Base-by-base conservation (phyloP, 92 coral and sea anemone species). In the Porites evermanni region DNA sequence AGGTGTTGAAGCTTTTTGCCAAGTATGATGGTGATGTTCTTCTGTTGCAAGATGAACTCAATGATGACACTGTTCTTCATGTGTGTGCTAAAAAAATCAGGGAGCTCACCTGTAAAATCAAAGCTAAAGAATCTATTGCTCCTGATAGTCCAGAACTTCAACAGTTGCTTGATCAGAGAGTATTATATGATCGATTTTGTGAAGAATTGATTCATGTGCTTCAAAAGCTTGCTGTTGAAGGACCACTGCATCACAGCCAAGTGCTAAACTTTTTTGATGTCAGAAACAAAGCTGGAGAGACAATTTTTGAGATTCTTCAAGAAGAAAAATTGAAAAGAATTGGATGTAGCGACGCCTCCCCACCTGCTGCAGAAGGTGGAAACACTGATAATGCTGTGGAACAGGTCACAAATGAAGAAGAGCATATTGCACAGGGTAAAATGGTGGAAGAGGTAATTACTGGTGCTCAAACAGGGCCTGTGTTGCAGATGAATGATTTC, bases 1-100 rank as follows among this genome's bases (percentile, higher is more conserved):
- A 50, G 63, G 23, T 79, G 44, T 52, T 79, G 64, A n/a, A 8
- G 24, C 65, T 79, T 79, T 24, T 79, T 79, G 74, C 47, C 4
- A 67, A 53, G 66, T 67, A 79, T 23, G 53, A 67, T 72, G 14
- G 84, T 53, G 23, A 79, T 13, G 58, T 79, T 21, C 53, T 79
- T 26, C 23, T 66, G 64, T 74, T 21, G 7, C 50, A 54, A 51
- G 84, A 79, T 53, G 19, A 0, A 24, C 19, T 44, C 19, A n/a
- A 32, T 67, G 58, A 10, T 50, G 84, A 79, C 38, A 66, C 84
- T 16, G 52, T 79, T 21, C 84, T 79, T 53, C 84, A 79, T 21
- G 21, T 67, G 64, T 79, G 84, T 51, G 75, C 84, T 6, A 67
- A 52, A 17, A 3, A n/a, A 52, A 79, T 79, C 50, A 79, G 52